Percentiles rank a stretch among this genome's conserved stretches.
phyloP scores from a whole-genome alignment of 1,140 invertebrate species.

The Phymastichus coffea region DNA sequence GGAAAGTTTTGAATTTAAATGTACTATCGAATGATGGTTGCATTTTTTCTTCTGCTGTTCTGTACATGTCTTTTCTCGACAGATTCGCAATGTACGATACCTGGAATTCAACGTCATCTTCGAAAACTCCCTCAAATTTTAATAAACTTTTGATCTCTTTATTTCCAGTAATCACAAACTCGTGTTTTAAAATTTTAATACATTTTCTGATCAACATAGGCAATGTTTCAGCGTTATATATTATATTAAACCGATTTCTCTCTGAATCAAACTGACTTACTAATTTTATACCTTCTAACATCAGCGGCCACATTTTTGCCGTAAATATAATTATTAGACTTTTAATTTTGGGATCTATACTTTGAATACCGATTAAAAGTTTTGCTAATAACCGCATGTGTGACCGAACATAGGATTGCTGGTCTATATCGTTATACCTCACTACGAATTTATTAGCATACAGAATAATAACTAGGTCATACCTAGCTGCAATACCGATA shows the following conservation, averaged over 20 bases:
- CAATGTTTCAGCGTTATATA: neutral
- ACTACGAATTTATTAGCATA: slow-evolving; percentile 4
- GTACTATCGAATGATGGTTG: neutral
- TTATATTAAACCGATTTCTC: neutral
- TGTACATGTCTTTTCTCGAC: neutral
- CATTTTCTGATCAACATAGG: neutral
- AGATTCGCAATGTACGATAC: neutral
- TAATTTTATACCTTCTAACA: neutral
- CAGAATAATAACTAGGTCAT: neutral
- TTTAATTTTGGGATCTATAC: neutral
- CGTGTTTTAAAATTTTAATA: slow-evolving; percentile 2
- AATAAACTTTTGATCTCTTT: neutral
- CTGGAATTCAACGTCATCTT: neutral
- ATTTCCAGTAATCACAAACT: neutral
- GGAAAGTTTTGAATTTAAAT: neutral
- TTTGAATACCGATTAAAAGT: neutral
- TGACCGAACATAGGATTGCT: neutral
- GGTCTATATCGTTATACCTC: neutral
- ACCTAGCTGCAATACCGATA: neutral
- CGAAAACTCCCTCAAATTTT: neutral
- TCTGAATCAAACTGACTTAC: neutral
- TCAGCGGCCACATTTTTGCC: neutral
- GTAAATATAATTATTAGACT: neutral
- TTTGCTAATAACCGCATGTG: neutral
- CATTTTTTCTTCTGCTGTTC: neutral